These are phyloP conservation scores for Empis livida DNA, from an alignment of 2,888 invertebrate genomes.

Conservation along the genomic window DNA sequence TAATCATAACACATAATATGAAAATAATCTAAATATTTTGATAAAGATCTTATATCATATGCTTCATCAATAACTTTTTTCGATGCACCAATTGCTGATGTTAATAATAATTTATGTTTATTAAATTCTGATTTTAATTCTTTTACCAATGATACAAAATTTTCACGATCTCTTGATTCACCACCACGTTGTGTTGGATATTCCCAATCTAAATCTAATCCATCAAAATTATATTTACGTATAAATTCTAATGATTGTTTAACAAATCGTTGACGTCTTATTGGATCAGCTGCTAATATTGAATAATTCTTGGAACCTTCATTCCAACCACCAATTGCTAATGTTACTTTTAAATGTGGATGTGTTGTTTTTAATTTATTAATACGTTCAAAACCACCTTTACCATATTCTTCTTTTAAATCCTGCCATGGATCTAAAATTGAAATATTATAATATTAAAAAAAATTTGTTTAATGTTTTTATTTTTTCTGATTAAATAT, in stretches of 20 bases:
- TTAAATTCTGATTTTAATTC: constrained; percentile 60
- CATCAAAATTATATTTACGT: constrained; percentile 33
- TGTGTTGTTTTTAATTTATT: constrained; percentile 51
- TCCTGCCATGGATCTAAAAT: constrained; percentile 61
- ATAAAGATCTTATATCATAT: constrained; percentile 61
- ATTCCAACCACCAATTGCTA: constrained; percentile 88
- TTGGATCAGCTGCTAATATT: constrained; percentile 48
- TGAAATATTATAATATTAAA: no score
- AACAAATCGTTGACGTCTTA: constrained; percentile 52
- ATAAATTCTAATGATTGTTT: constrained; percentile 56
- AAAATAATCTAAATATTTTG: constrained; percentile 53
- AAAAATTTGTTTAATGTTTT: no score
- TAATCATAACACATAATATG: constrained; percentile 87
- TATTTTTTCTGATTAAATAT: no score
- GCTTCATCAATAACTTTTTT: constrained; percentile 60
- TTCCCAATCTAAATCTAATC: constrained; percentile 58
- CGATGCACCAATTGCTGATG: constrained; percentile 71
- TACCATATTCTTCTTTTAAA: constrained; percentile 59
- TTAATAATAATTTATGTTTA: constrained; percentile 53
- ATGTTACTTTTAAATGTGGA: constrained; percentile 55
- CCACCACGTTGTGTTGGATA: constrained; percentile 71
- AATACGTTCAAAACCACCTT: constrained; percentile 54
- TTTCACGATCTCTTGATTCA: constrained; percentile 55
- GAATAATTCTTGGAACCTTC: constrained; percentile 55
- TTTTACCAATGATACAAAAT: constrained; percentile 65